Base-by-base conservation (phyloP, 2,113 vertebrate species). In the Esox niger region DNA sequence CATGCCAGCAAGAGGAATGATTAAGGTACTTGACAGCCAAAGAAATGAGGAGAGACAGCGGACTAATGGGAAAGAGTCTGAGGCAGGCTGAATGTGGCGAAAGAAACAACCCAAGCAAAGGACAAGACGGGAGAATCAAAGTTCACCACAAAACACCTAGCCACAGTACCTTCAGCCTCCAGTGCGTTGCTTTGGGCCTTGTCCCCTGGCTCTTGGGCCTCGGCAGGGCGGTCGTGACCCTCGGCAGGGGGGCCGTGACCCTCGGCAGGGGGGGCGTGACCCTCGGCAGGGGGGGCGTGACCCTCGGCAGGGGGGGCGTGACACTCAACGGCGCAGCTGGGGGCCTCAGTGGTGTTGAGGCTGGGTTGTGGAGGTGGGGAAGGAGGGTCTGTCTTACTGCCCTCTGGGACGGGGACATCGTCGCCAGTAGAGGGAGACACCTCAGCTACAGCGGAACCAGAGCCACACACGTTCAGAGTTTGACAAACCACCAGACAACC, bases 361-460 rank as follows among this genome's bases (percentile, higher is more conserved):
- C 26, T 59, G 71, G 84, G 81, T 46, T 73, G 66, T 58, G 79
- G 62, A 60, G 69, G 56, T 43, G 71, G 57, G n/a, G n/a, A n/a
- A n/a, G n/a, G n/a, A n/a, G 73, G 6, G 27, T 58, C 59, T 85
- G 82, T 84, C 82, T 88, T 87, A 76, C 86, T 85, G 65, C 90
- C 88, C 82, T 85, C 87, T 85, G 90, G 84, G 89, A 87, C 89
- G 91, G 88, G 90, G 88, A 89, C 90, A 82, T 90, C 92, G 56
- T 59, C 75, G 89, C 82, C 88, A 87, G 92, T 87, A 89, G 91
- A 69, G 87, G 93, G 87, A 80, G 91, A 91, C 92, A 92, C 17
- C 60, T 49, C 54, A 88, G 84, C 90, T 87, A 95, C 75, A 82
- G 71, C 71, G 60, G 65, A 75, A 82, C 68, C 82, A 79, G 72